Evolutionary conservation across 2,797 vertebrate genomes (phyloP).

Genomic region (Phoxinus dragarum): DNA sequence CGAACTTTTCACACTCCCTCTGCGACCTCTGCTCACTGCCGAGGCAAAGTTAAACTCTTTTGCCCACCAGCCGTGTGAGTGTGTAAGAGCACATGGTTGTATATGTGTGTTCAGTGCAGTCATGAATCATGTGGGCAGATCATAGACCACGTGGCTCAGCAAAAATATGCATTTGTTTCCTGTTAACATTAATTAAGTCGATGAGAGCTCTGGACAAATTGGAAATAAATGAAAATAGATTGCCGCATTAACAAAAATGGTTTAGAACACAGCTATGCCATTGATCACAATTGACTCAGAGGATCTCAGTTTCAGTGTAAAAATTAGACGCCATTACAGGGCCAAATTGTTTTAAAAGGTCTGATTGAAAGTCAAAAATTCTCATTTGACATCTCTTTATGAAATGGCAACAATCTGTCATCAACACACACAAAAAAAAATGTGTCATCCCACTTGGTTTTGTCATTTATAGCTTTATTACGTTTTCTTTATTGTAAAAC

Average conservation of each 20-base stretch:
- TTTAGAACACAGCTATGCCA: slow-evolving; percentile 11
- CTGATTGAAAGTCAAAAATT: slow-evolving; percentile 11
- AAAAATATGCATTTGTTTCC: slow-evolving; percentile 38
- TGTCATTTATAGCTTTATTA: slow-evolving; percentile 32
- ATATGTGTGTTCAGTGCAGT: slow-evolving; percentile 1
- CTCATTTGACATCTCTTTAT: slow-evolving; percentile 31
- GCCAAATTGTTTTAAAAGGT: slow-evolving; percentile 8
- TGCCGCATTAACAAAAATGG: slow-evolving; percentile 36
- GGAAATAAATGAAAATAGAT: slow-evolving; percentile 52
- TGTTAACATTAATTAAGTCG: slow-evolving; percentile 53
- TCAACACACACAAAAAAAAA: no score
- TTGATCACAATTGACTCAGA: slow-evolving; percentile 28
- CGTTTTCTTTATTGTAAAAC: neutral
- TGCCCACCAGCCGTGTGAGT: slow-evolving; percentile 46
- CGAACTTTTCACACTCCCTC: slow-evolving; percentile 94
- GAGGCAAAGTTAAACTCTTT: slow-evolving; percentile 75
- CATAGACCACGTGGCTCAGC: neutral
- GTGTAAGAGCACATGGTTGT: slow-evolving; percentile 11
- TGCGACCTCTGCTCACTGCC: slow-evolving; percentile 80
- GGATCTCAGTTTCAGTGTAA: slow-evolving; percentile 2
- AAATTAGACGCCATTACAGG: slow-evolving; percentile 1
- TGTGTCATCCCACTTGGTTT: slow-evolving; percentile 38
- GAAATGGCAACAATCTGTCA: slow-evolving; percentile 37
- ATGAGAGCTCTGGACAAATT: slow-evolving; percentile 41
- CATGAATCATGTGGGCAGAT: slow-evolving; percentile 24